Conservation (phyloP, 2,113 vertebrate species). For the Malaclemys terrapin region DNA sequence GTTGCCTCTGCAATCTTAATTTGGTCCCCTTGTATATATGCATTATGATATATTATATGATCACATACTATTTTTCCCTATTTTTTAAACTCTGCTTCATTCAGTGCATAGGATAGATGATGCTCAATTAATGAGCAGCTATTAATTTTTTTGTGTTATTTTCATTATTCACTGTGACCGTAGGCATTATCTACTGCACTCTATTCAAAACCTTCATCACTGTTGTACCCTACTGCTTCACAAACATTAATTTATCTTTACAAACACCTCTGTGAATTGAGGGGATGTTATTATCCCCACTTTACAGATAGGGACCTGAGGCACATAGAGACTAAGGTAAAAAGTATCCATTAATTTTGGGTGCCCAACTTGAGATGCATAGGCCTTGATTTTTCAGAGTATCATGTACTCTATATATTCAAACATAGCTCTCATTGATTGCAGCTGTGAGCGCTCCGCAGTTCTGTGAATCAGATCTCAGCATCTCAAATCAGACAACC, state of each 20-base stretch:
- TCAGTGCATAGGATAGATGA: not conserved
- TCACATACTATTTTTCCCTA: not conserved
- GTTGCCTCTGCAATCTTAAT: not conserved
- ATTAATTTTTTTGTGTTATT: not conserved
- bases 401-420: not conserved
- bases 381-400: not conserved
- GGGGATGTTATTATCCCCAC: not conserved
- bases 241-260: not conserved
- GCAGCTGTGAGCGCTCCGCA: not conserved
- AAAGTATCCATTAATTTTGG: not conserved
- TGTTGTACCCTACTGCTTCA: not conserved
- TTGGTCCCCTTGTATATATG: not conserved
- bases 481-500: too few relatives aligned
- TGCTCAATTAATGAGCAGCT: not conserved
- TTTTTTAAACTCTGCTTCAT: not conserved
- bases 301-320: not conserved
- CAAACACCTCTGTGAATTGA: not conserved
- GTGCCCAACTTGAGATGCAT: not conserved
- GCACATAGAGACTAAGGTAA: not conserved
- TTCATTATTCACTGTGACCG: not conserved
- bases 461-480: not conserved
- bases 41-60: not conserved
- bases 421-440: not conserved
- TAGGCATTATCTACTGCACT: not conserved
- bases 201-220: not conserved